These are phyloP conservation scores for Nipponia nippon DNA, from an alignment of 2,113 vertebrate genomes.

Conservation along the genomic window DNA sequence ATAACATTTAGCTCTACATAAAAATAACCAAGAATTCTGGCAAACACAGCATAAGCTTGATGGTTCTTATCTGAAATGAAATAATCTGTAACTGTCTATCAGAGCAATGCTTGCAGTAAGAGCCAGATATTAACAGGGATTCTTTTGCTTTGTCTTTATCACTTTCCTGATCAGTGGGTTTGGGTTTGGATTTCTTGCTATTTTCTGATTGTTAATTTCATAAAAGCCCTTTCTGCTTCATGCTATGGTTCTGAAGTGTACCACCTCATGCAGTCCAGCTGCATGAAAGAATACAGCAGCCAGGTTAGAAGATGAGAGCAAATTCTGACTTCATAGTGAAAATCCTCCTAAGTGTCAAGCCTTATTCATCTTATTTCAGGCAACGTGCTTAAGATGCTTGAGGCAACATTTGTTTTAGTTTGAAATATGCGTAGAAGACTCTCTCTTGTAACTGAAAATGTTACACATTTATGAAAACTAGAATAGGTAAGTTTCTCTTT, in stretches of 20 bases:
- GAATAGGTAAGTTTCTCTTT: neutral
- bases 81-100: neutral
- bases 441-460: neutral
- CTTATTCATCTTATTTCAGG: neutral
- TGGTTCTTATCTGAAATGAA: neutral
- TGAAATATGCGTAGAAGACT: accelerated
- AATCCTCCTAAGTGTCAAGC: neutral
- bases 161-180: neutral
- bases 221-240: neutral
- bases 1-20: neutral
- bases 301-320: neutral
- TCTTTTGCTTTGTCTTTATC: neutral
- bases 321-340: neutral
- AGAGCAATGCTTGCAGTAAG: neutral
- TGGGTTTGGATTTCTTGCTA: neutral
- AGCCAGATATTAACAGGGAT: neutral
- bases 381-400: neutral
- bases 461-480: neutral
- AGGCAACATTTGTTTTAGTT: neutral
- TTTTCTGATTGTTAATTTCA: neutral
- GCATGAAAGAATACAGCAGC: neutral
- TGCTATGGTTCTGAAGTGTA: neutral
- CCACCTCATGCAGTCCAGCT: neutral
- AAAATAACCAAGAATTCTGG: neutral
- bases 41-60: neutral